phyloP scores from a whole-genome alignment of 2,113 vertebrate genomes.

The Regulus satrapa region DNA sequence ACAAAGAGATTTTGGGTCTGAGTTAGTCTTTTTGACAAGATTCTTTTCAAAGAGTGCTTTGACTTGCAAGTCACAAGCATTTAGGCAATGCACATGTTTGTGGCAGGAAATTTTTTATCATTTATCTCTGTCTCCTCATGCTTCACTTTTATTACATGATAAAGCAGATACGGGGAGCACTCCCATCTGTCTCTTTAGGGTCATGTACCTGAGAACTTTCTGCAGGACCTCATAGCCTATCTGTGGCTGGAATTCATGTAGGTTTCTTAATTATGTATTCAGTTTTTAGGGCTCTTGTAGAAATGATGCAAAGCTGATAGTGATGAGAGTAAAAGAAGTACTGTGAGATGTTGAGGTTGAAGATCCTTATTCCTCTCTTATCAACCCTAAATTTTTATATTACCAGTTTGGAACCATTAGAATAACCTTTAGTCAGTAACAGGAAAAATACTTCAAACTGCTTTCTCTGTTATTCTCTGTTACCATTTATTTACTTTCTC shows the following conservation, averaged over 20 bases:
- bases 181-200: background rate
- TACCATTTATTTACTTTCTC: background rate
- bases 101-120: background rate
- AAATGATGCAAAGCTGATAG: background rate
- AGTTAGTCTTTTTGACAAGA: background rate
- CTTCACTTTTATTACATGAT: background rate
- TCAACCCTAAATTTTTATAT: background rate
- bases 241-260: background rate
- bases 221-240: background rate
- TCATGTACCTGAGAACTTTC: background rate
- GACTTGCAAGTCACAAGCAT: background rate
- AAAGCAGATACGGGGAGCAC: background rate
- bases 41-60: background rate
- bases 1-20: background rate
- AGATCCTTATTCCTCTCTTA: background rate
- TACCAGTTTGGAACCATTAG: background rate
- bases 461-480: background rate
- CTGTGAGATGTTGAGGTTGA: background rate
- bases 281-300: background rate
- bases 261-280: background rate
- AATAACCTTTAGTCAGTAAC: background rate
- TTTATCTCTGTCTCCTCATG: background rate
- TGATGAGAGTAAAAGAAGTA: background rate
- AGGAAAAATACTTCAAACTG: background rate
- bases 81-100: background rate